Evolutionary conservation across 2,888 invertebrate species (phyloP).

Genomic region (Drosophila parthenogenetica): DNA sequence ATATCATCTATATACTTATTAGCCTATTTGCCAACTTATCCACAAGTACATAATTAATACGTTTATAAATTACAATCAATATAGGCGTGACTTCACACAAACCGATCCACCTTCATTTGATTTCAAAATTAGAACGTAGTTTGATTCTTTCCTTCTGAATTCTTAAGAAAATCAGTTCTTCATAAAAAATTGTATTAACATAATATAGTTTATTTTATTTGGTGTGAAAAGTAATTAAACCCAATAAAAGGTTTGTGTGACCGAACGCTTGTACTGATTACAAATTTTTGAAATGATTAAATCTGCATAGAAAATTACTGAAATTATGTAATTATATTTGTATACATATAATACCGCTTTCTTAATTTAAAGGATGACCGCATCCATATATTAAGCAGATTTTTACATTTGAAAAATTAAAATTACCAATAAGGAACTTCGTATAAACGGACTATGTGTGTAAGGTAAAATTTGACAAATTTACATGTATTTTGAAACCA

Average conservation of each 20-base stretch:
- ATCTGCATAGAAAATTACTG: conserved; percentile 35
- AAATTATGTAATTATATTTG: conserved; percentile 15
- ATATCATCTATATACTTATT: conserved; percentile 30
- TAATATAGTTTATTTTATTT: no score
- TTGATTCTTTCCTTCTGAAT: no score
- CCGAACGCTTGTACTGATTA: conserved; percentile 45
- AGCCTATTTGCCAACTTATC: conserved; percentile 33
- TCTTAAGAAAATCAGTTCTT: no score
- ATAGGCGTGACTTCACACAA: conserved; percentile 45
- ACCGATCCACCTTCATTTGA: neutral
- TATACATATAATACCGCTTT: conserved; percentile 1
- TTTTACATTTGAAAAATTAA: conserved; percentile 47
- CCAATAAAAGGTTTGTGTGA: conserved; percentile 32
- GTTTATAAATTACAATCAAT: conserved; percentile 41
- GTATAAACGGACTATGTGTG: conserved; percentile 60
- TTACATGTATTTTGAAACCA: conserved; percentile 45
- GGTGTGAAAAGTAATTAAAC: conserved; percentile 9
- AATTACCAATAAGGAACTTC: conserved; percentile 54
- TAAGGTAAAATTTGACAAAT: conserved; percentile 59
- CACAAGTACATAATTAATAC: conserved; percentile 32
- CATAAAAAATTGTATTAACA: no score
- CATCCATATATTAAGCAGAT: conserved; percentile 37
- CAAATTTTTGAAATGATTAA: conserved; percentile 48
- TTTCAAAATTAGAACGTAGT: neutral
- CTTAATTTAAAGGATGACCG: conserved; percentile 1